phyloP scores from a whole-genome alignment of 1,140 invertebrate species.

The Anastatus disparis region DNA sequence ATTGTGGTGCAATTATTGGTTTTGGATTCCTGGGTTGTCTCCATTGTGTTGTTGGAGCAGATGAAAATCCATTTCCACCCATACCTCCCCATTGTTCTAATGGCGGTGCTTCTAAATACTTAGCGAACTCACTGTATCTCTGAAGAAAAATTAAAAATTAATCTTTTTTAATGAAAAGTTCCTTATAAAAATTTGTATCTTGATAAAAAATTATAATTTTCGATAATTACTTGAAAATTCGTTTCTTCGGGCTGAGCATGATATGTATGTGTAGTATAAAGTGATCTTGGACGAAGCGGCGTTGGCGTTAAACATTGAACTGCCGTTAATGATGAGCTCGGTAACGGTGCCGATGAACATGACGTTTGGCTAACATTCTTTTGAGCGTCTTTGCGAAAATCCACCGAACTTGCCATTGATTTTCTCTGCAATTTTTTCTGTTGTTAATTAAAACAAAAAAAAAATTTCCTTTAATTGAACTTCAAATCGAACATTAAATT shows the following conservation, averaged over 20 bases:
- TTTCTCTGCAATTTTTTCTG: constrained; percentile 47
- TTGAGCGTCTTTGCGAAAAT: constrained; percentile 54
- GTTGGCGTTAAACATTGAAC: constrained; percentile 48
- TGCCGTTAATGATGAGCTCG: constrained; percentile 43
- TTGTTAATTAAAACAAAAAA: no score
- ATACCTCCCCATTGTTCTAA: constrained; percentile 59
- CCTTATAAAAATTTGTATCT: background rate
- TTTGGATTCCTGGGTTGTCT: constrained; percentile 52
- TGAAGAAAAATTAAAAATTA: constrained; percentile 35
- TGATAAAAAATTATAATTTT: background rate
- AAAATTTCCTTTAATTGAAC: no score
- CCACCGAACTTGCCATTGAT: constrained; percentile 47
- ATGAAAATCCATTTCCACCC: constrained; percentile 27
- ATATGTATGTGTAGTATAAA: constrained; percentile 60
- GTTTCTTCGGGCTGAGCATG: constrained; percentile 53
- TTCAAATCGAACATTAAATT: no score
- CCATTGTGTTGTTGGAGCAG: constrained; percentile 22
- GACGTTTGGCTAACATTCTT: constrained; percentile 45
- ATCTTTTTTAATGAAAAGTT: background rate
- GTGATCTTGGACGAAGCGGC: constrained; percentile 56
- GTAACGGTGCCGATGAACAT: constrained; percentile 42
- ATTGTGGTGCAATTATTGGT: constrained; percentile 44
- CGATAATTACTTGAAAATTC: constrained; percentile 51
- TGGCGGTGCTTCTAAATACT: constrained; percentile 58
- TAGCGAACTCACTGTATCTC: constrained; percentile 59